phyloP scores from a whole-genome alignment of 1,140 invertebrate genomes.

The Hycleus phaleratus region DNA sequence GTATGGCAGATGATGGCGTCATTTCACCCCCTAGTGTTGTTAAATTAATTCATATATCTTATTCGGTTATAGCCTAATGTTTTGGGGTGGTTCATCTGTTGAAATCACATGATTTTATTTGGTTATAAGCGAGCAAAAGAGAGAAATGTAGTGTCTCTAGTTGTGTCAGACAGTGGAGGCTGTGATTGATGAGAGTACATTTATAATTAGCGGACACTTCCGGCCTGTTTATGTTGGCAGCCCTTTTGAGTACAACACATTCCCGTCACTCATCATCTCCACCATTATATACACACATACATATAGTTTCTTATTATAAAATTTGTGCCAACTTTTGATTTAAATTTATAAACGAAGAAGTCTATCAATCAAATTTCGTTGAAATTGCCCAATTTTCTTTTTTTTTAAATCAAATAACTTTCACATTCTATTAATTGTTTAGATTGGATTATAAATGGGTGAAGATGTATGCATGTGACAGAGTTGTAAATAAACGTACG shows the following conservation, averaged over 20 bases:
- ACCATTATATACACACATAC: slow-evolving; percentile 19
- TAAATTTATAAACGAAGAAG: too few relatives aligned
- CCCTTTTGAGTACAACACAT: slow-evolving; percentile 27
- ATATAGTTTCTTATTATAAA: not conserved
- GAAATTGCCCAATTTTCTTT: not conserved
- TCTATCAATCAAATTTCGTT: too few relatives aligned
- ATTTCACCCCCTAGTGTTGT: too few relatives aligned
- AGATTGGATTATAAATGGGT: too few relatives aligned
- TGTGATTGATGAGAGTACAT: slow-evolving; percentile 39
- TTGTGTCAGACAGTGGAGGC: slow-evolving; percentile 12
- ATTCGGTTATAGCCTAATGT: too few relatives aligned
- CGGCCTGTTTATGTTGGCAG: slow-evolving; percentile 39
- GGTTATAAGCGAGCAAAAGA: not conserved
- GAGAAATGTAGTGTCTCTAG: not conserved
- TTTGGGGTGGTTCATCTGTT: too few relatives aligned
- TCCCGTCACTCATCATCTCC: slow-evolving; percentile 34
- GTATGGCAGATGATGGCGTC: too few relatives aligned
- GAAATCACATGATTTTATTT: too few relatives aligned
- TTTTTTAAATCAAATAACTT: not conserved
- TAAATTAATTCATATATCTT: too few relatives aligned
- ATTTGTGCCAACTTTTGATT: too few relatives aligned
- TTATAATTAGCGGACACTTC: slow-evolving; percentile 43
- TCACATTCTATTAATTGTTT: too few relatives aligned
- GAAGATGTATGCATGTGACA: slow-evolving; percentile 2
- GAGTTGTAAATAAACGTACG: slow-evolving; percentile 12